A percentile compares a stretch with the other conserved stretches of the same genome.
phyloP scores from a whole-genome alignment of 2,888 invertebrate species.

The Tipula confusa region DNA sequence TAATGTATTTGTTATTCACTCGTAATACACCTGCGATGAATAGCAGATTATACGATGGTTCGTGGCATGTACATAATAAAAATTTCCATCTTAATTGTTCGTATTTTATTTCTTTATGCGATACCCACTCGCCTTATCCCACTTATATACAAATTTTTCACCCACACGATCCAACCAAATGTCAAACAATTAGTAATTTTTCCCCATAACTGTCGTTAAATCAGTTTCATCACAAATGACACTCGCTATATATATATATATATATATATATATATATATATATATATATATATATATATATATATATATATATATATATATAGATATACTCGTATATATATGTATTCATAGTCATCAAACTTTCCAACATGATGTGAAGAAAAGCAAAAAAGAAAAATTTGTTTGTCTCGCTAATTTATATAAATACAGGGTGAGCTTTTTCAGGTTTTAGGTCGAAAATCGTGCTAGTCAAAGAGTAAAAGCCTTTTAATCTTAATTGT shows the following conservation, averaged over 20 bases:
- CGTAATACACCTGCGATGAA: neutral
- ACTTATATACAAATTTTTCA: neutral
- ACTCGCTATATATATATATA: no score
- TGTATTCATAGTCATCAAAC: neutral
- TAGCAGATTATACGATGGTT: neutral
- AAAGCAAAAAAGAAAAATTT: neutral
- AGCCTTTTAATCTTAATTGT: no score
- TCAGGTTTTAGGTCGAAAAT: no score
- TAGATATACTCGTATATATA: neutral
- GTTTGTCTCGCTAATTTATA: neutral
- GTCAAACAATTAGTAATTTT: constrained; percentile 25
- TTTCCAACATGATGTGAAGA: neutral
- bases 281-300: no score
- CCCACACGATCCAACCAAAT: neutral
- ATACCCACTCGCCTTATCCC: neutral
- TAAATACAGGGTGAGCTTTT: no score
- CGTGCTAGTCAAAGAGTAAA: no score
- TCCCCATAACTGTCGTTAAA: constrained; percentile 5
- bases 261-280: no score
- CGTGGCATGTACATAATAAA: no score
- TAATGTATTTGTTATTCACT: no score
- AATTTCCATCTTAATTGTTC: neutral
- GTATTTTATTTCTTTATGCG: neutral
- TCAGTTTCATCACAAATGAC: neutral
- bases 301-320: neutral